Evolutionary conservation across 37 sponge, comb jelly and placozoan species (phyloP), one percentile per base, ranked within the genome.

Genomic region (Beroe forskalii): DNA sequence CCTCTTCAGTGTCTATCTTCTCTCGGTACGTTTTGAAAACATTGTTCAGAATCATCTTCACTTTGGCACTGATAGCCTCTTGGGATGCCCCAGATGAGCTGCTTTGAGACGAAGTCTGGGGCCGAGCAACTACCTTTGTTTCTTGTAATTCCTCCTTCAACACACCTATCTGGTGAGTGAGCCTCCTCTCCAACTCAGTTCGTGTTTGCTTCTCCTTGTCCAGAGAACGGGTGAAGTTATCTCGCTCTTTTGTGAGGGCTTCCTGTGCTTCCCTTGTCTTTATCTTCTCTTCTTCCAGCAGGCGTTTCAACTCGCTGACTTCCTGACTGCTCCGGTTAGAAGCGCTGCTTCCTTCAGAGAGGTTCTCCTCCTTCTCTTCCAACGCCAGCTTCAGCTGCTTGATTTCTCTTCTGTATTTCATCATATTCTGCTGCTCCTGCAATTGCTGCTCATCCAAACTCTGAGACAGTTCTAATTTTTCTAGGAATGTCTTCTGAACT

Each of bases 391-490:
- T 20, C 24, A 80, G 28, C 86, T 43, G 44, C 23, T 27, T 22
- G 42, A 80, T 80, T 24, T 80, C 35, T 48, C 35, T 41, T n/a
- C 42, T 48, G 19, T 20, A 44, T 25, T 44, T 41, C 44, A 80
- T 41, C 40, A 1, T 22, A 8, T 23, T 80, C 55, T 80, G 55
- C 20, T 44, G 12, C 27, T 80, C 86, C 2, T 25, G 28, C 40
- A 80, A 43, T 24, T 38, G 48, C 27, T 44, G 86, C 17, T 80
- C 86, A 3, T 80, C 86, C 25, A 80, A 6, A 32, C 35, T 25
- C 55, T 80, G 44, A 25, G 86, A 80, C 12, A 80, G 37, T 44
- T 80, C 86, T 23, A 80, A 37, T 80, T 80, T 80, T 44, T 80
- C 86, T 9, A 80, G 24, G 20, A 80, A 80, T 0, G 30, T 42